Evolutionary conservation across 2,797 vertebrate species (phyloP), one percentile per base, ranked within the genome.

Genomic region (Enteromius paludinosus): DNA sequence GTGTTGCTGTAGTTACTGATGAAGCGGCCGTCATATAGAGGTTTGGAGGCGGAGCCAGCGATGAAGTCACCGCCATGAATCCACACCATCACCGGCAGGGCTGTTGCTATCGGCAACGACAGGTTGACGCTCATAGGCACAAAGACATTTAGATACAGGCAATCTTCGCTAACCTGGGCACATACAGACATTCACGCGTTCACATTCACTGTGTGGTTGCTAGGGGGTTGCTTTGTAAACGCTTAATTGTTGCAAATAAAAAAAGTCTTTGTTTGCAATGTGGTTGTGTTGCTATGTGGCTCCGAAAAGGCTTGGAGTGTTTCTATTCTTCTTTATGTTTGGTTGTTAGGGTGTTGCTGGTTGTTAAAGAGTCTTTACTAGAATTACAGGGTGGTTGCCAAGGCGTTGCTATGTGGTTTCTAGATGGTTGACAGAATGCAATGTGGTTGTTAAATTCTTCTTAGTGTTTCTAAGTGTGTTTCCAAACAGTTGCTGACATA

Each of bases 51-150:
- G 0, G 93, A 93, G 6, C 95, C 94, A 0, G 91, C 94, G 0
- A 95, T 92, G 82, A 96, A 96, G 62, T 95, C 92, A 4, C 95
- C 95, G 0, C 94, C 94, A 0, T 96, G 95, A 86, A 96, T 94
- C 95, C 95, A 95, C 74, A 94, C 92, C 93, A 96, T 92, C 70
- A 95, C 93, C 0, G 95, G 95, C 28, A 95, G 87, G 0, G 76
- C 87, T 33, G n/a, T 87, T 43, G 4, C 25, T 30, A 79, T 80
- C 0, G 92, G 90, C 5, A 84, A 59, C 20, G 86, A 87, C 56
- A 95, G 86, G 87, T 92, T 87, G 76, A 93, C 88, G 5, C 89
- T 91, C 78, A 90, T 78, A 7, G 94, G 94, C 18, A 93, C 90
- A 18, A 94, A 96, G 75, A 96, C 78, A 83, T 96, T 95, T 52